A percentile compares a stretch with the other conserved stretches of the same genome.
phyloP scores from a whole-genome alignment of 2,888 invertebrate species.

The Metalampra italica region DNA sequence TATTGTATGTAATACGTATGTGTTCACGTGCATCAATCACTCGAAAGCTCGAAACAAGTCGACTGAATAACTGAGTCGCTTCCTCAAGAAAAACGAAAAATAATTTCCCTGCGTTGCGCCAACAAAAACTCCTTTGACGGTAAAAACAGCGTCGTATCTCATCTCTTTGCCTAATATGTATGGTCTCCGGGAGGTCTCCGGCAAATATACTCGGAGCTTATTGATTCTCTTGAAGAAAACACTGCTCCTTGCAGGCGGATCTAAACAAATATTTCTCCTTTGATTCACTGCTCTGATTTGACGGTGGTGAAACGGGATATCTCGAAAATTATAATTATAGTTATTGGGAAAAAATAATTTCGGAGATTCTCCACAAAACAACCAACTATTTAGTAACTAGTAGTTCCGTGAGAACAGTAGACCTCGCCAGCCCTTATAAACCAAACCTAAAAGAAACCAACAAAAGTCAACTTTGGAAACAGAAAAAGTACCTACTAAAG shows the following conservation, averaged over 20 bases:
- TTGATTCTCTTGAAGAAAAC: conserved; percentile 13
- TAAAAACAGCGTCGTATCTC: conserved; percentile 3
- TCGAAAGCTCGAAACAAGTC: too few relatives aligned
- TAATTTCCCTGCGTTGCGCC: background rate
- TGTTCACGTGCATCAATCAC: too few relatives aligned
- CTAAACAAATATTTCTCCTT: conserved; percentile 21
- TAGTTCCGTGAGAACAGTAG: too few relatives aligned
- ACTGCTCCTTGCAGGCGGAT: conserved; percentile 9
- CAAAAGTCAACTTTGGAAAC: too few relatives aligned
- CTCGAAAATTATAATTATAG: background rate
- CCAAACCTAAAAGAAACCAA: too few relatives aligned
- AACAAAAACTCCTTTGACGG: background rate
- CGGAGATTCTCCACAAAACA: too few relatives aligned
- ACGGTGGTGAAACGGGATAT: background rate
- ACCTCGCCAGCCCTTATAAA: too few relatives aligned
- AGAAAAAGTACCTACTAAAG: too few relatives aligned
- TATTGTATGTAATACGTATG: too few relatives aligned
- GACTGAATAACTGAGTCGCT: background rate
- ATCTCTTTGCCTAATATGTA: conserved; percentile 10
- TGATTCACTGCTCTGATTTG: conserved; percentile 10
- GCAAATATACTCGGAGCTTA: conserved; percentile 9
- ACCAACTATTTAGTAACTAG: too few relatives aligned
- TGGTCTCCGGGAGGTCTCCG: conserved; percentile 9
- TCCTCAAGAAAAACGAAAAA: background rate
- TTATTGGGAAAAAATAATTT: background rate